A percentile compares a stretch with the other conserved stretches of the same genome.
These are phyloP conservation scores for Hippocampus zosterae DNA, from an alignment of 2,113 vertebrate species.

Conservation along the genomic window DNA sequence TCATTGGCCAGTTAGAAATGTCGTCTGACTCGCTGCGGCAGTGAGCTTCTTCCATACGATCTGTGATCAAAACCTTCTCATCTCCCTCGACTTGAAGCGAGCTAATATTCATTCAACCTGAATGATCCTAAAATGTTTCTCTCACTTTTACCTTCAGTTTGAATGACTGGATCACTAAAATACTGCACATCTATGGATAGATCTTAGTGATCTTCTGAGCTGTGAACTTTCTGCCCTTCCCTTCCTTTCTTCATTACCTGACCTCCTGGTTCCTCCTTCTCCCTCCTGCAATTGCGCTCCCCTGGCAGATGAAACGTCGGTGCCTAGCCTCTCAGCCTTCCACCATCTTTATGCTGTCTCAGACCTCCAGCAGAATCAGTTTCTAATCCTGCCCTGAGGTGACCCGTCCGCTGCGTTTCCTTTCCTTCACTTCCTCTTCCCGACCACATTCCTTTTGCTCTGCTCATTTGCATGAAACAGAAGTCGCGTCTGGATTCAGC, in stretches of 20 bases:
- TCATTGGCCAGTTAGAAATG: not conserved
- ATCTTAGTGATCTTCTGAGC: constrained; percentile 5
- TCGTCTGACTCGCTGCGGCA: constrained; percentile 1
- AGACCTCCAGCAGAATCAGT: constrained; percentile 98
- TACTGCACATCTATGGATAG: not conserved
- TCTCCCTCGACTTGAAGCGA: not conserved
- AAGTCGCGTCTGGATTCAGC: constrained; percentile 5
- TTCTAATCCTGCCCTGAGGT: constrained; percentile 86
- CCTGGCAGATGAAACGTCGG: constrained; percentile 83
- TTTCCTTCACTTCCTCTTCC: not conserved
- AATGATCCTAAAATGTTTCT: not conserved
- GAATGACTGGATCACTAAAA: not conserved
- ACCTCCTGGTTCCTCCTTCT: constrained; percentile 11
- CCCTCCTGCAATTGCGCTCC: constrained; percentile 53
- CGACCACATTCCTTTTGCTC: not conserved
- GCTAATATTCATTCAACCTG: not conserved
- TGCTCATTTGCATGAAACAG: constrained; percentile 23
- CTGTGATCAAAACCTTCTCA: not conserved
- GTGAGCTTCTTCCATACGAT: not conserved
- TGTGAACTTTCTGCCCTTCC: constrained; percentile 20
- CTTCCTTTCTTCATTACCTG: not conserved
- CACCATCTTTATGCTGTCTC: constrained; percentile 99
- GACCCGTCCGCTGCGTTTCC: constrained; percentile 69
- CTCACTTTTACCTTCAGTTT: not conserved
- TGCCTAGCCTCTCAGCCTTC: constrained; percentile 95